Evolutionary conservation across 2,888 invertebrate genomes (phyloP).

Genomic region (Caenorhabditis auriculariae): DNA sequence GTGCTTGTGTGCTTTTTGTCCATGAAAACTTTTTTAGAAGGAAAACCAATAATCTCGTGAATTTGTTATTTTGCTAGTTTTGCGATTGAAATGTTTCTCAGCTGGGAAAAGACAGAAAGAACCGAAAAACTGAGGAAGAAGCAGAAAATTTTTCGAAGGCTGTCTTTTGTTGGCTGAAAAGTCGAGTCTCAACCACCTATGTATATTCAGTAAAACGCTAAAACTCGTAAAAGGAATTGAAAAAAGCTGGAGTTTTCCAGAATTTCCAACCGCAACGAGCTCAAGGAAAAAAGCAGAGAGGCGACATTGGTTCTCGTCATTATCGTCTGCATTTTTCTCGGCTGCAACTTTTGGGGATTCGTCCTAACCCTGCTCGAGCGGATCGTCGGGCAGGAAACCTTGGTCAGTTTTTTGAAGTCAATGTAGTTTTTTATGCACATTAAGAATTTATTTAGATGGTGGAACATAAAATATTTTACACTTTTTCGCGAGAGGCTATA

Average conservation of each 20-base stretch:
- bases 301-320: conserved; percentile 56
- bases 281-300: conserved; percentile 55
- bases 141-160: too few species aligned
- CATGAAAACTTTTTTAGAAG: too few species aligned
- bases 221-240: neutral
- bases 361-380: conserved; percentile 53
- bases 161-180: too few species aligned
- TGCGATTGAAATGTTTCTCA: too few species aligned
- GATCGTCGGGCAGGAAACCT: conserved; percentile 40
- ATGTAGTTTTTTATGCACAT: neutral
- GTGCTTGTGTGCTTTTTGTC: too few species aligned
- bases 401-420: conserved; percentile 10
- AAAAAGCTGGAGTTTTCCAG: conserved; percentile 21
- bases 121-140: too few species aligned
- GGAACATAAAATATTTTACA: conserved; percentile 50
- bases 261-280: conserved; percentile 38
- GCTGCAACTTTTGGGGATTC: conserved; percentile 61
- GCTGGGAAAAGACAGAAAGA: too few species aligned
- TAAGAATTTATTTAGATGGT: conserved; percentile 11
- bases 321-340: conserved; percentile 58
- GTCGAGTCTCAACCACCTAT: too few species aligned
- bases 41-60: too few species aligned
- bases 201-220: neutral
- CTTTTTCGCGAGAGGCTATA: conserved; percentile 67
- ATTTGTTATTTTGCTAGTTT: too few species aligned